phyloP scores from a whole-genome alignment of 2,888 invertebrate genomes.

The Liopterus haemorrhoidalis region DNA sequence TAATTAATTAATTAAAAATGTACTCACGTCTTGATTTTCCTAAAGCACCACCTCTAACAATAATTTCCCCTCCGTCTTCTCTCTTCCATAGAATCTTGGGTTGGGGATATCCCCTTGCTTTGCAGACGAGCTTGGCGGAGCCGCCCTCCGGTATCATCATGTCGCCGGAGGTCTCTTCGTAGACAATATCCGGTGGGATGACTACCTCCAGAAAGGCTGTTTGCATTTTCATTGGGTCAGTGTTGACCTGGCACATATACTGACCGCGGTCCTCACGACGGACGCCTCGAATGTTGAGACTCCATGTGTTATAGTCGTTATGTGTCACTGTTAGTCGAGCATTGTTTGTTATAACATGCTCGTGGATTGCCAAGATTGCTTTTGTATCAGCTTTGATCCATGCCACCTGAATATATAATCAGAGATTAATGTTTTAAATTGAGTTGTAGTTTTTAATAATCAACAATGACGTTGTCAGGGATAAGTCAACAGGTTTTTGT shows the following conservation, averaged over 20 bases:
- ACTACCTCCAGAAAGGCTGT: conserved; percentile 86
- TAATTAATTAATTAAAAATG: no score
- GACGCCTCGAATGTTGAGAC: conserved; percentile 78
- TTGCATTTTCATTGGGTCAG: conserved; percentile 92
- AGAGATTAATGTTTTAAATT: no score
- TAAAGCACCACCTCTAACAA: conserved; percentile 65
- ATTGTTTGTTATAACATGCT: conserved; percentile 90
- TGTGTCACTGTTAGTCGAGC: conserved; percentile 82
- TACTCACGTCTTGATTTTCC: conserved; percentile 68
- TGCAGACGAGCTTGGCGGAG: conserved; percentile 78
- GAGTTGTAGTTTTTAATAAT: no score
- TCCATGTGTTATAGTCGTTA: conserved; percentile 91
- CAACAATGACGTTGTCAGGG: no score
- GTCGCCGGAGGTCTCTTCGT: conserved; percentile 86
- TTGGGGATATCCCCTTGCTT: conserved; percentile 76
- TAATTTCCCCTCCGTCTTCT: conserved; percentile 79
- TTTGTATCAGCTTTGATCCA: conserved; percentile 94
- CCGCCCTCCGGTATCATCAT: conserved; percentile 94
- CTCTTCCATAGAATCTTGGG: conserved; percentile 81
- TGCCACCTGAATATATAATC: conserved; percentile 71
- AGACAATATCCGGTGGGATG: conserved; percentile 83
- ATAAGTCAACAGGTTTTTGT: no score
- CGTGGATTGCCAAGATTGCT: conserved; percentile 88
- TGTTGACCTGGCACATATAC: conserved; percentile 94
- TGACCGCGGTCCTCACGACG: conserved; percentile 81